phyloP scores from a whole-genome alignment of 2,113 vertebrate species.

The Ginglymostoma cirratum region DNA sequence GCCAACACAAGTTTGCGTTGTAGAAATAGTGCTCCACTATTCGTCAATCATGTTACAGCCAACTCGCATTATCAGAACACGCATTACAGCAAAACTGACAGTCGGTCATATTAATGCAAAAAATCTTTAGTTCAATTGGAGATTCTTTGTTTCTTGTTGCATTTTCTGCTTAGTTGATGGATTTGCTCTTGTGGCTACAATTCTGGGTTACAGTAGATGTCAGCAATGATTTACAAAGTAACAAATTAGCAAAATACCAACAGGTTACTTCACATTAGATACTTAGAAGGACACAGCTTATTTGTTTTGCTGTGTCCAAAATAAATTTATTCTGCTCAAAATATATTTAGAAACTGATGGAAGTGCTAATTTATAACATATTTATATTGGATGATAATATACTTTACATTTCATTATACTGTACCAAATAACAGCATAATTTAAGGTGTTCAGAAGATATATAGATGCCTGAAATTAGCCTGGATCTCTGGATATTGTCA shows the following conservation, averaged over 20 bases:
- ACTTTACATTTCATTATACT: not conserved
- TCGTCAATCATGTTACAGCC: too few species aligned
- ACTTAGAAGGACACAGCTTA: not conserved
- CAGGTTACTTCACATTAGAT: not conserved
- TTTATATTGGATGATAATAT: not conserved
- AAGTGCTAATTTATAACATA: not conserved
- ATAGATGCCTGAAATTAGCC: not conserved
- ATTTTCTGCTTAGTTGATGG: conserved; percentile 10
- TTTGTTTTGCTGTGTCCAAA: not conserved
- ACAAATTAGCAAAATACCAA: not conserved
- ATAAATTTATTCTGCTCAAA: not conserved
- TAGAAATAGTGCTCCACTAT: too few species aligned
- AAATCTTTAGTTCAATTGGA: not conserved
- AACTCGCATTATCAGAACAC: too few species aligned
- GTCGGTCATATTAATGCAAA: not conserved
- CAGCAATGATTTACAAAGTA: not conserved
- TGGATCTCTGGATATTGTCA: not conserved
- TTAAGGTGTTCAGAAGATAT: not conserved
- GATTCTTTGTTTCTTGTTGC: not conserved
- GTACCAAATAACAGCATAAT: not conserved
- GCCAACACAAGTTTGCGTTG: too few species aligned
- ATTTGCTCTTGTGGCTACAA: not conserved
- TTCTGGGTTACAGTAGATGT: not conserved
- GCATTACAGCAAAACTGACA: too few species aligned
- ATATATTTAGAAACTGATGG: not conserved